These are phyloP conservation scores for Calameuta filiformis DNA, from an alignment of 2,888 invertebrate genomes.

Conservation along the genomic window DNA sequence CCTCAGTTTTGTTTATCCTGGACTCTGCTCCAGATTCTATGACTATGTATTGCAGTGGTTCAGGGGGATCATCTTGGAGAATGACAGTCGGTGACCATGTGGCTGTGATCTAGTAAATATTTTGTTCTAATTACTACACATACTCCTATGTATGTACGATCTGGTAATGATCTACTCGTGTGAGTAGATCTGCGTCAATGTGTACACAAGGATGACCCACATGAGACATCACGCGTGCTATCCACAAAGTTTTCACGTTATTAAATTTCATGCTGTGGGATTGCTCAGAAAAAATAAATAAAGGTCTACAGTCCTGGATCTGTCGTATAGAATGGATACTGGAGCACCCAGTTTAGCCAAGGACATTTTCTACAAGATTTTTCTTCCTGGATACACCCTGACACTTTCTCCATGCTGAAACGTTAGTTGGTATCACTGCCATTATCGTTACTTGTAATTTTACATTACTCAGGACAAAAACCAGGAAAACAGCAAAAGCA, in stretches of 20 bases:
- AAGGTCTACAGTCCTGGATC: background rate
- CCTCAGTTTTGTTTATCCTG: background rate
- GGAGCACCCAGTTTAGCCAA: background rate
- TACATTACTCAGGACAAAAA: background rate
- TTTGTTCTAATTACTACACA: background rate
- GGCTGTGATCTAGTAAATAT: constrained; percentile 21
- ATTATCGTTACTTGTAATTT: background rate
- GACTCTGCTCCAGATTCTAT: constrained; percentile 11
- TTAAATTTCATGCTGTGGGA: constrained; percentile 6
- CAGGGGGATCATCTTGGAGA: background rate
- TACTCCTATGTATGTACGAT: background rate
- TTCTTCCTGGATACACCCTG: background rate
- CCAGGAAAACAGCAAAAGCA: background rate
- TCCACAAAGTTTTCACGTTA: constrained; percentile 15
- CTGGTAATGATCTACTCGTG: background rate
- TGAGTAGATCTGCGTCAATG: background rate
- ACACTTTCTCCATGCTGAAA: background rate
- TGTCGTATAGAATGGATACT: background rate
- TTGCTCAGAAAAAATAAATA: background rate
- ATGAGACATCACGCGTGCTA: background rate
- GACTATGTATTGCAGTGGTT: background rate
- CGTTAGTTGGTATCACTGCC: too few species aligned
- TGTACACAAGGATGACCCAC: background rate
- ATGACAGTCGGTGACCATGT: constrained; percentile 17
- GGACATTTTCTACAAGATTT: background rate